Conservation (phyloP, 2,888 invertebrate species). For the Drosophila rellima region DNA sequence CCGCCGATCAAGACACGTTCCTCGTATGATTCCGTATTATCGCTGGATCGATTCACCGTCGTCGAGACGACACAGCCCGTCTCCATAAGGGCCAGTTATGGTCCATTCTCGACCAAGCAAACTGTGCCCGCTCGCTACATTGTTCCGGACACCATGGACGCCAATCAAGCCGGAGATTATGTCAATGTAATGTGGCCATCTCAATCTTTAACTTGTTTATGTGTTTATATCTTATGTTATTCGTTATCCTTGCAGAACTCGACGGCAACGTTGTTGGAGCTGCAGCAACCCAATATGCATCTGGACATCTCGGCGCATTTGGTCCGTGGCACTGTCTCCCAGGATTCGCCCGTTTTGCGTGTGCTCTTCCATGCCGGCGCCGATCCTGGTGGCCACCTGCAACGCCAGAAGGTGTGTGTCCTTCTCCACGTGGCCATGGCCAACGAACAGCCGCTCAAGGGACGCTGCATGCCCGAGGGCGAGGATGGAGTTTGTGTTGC, state of each 20-base stretch:
- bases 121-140: conserved; percentile 95
- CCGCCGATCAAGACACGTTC: conserved; percentile 64
- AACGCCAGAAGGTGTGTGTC: conserved; percentile 93
- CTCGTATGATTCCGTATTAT: conserved; percentile 89
- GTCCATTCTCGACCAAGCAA: conserved; percentile 97
- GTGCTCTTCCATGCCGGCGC: conserved; percentile 97
- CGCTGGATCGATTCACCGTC: conserved; percentile 95
- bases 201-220: background rate
- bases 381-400: conserved; percentile 92
- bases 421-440: conserved; percentile 91
- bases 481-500: conserved; percentile 97
- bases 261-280: conserved; percentile 87
- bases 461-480: conserved; percentile 97
- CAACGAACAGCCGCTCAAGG: conserved; percentile 89
- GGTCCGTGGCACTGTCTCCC: conserved; percentile 93
- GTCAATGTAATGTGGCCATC: conserved; percentile 78
- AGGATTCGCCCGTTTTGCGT: conserved; percentile 95
- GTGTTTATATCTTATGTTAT: too few species aligned
- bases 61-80: conserved; percentile 96
- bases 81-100: conserved; percentile 96
- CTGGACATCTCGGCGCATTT: conserved; percentile 97
- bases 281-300: conserved; percentile 90
- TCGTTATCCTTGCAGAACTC: conserved; percentile 85
- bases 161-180: conserved; percentile 75
- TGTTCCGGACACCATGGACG: conserved; percentile 93